Base-by-base conservation (phyloP, 2,888 invertebrate species). In the Abrostola tripartita region DNA sequence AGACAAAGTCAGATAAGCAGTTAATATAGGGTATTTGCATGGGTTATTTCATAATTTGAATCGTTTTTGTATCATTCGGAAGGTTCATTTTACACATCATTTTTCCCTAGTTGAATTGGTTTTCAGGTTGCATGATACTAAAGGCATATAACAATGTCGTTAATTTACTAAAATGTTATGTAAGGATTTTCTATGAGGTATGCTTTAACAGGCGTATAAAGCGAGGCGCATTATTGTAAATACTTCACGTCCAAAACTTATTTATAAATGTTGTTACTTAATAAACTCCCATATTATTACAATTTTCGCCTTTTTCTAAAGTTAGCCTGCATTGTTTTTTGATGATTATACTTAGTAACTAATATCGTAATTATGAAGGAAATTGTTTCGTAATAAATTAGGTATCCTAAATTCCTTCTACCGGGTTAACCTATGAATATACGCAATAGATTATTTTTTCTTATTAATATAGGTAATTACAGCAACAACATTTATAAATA, bases 211-310 rank as follows among this genome's bases (percentile, higher is more conserved):
- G 6, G 11, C 11, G 1, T 8, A 14, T 40, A 38, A n/a, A 38
- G 44, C 5, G n/a, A 57, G 9, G 52, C 14, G 75, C 69, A 61
- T 59, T 44, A 5, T 67, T 78, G 78, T 78, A 73, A 76, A 73
- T 68, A 71, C 77, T 78, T 78, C 64, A 64, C 68, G 76, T 79
- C 14, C 37, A 52, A 11, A 11, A 40, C 40, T 70, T 64, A 56
- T 8, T 62, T 58, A 55, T 68, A 62, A 67, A 78, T 37, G 61
- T 75, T 69, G 50, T 60, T 61, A 7, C 49, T 36, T 36, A 47
- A 11, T 11, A 7, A 52, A 14, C 38, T 40, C 24, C 12, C 5
- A 37, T 38, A 9, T 9, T 12, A 12, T n/a, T n/a, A 6, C 1
- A n/a, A 41, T 11, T 40, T 38, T 38, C 38, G 1, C n/a, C n/a